Conservation (phyloP, 2,113 vertebrate species). For the Nymphicus hollandicus region DNA sequence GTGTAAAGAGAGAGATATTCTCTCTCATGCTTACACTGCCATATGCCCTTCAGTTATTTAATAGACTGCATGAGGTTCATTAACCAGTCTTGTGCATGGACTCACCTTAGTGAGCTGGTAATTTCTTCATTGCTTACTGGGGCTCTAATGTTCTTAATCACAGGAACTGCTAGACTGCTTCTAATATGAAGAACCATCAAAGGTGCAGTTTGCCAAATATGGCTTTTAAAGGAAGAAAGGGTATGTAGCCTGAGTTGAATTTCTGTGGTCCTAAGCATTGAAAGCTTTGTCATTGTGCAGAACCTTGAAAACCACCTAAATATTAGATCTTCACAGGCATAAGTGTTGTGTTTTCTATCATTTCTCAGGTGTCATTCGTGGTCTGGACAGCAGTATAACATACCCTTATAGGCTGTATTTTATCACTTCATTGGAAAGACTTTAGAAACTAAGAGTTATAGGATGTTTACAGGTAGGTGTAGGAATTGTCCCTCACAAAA, state of each 20-base stretch:
- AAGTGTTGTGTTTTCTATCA: background rate
- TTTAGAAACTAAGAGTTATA: background rate
- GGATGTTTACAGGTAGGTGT: background rate
- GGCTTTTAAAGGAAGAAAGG: background rate
- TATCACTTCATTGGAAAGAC: background rate
- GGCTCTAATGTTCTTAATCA: background rate
- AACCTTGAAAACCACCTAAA: background rate
- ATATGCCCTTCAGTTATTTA: background rate
- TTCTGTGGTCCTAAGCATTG: background rate
- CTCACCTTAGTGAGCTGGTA: background rate
- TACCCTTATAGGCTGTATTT: background rate
- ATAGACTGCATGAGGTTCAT: background rate
- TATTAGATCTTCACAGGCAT: background rate
- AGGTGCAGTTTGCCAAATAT: background rate
- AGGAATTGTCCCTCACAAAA: background rate
- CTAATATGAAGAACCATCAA: background rate
- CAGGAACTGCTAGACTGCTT: background rate
- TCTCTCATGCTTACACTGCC: background rate
- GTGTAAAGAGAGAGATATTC: background rate
- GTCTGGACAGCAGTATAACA: background rate
- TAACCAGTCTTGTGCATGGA: background rate
- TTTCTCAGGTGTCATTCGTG: background rate
- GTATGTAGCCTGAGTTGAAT: background rate
- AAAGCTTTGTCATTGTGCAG: background rate
- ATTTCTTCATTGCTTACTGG: background rate